Conservation (phyloP, 2,797 vertebrate genomes). For the Rhinella marina region DNA sequence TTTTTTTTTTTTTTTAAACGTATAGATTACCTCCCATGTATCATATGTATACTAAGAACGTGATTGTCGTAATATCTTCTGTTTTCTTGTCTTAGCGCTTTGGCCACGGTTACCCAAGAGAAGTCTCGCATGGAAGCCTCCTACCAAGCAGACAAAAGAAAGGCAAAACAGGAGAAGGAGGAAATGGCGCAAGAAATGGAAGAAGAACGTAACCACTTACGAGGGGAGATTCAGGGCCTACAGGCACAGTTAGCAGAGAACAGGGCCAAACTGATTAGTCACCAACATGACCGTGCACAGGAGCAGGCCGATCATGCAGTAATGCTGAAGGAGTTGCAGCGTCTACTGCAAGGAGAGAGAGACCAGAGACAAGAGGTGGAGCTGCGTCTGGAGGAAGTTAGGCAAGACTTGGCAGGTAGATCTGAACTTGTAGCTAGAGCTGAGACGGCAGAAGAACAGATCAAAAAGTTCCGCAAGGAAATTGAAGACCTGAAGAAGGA, state of each 20-base stretch:
- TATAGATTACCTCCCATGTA: background rate
- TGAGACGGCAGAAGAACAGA: slow-evolving; percentile 75
- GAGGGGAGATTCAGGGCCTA: slow-evolving; percentile 72
- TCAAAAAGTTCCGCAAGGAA: slow-evolving; percentile 75
- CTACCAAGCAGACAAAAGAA: slow-evolving; percentile 89
- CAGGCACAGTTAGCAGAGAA: slow-evolving; percentile 86
- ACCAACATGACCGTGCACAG: slow-evolving; percentile 89
- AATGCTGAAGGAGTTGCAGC: slow-evolving; percentile 91
- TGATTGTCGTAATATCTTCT: background rate
- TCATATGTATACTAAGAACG: background rate
- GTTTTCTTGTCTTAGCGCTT: slow-evolving; percentile 68
- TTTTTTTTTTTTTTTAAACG: background rate
- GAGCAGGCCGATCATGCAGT: slow-evolving; percentile 88
- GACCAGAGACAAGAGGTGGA: slow-evolving; percentile 82
- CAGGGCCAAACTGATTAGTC: slow-evolving; percentile 84
- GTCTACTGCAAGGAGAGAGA: slow-evolving; percentile 86
- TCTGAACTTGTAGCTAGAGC: slow-evolving; percentile 72
- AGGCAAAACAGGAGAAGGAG: slow-evolving; percentile 87
- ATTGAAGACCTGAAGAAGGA: slow-evolving; percentile 77
- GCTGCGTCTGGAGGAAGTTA: slow-evolving; percentile 80
- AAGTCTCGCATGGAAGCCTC: slow-evolving; percentile 96
- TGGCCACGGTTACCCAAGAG: slow-evolving; percentile 90
- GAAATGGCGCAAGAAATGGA: slow-evolving; percentile 76
- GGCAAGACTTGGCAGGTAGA: slow-evolving; percentile 70
- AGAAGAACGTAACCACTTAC: slow-evolving; percentile 67